A percentile compares a stretch with the other conserved stretches of the same genome.
Conservation (phyloP, 2,113 vertebrate species). For the Centropristis striata region DNA sequence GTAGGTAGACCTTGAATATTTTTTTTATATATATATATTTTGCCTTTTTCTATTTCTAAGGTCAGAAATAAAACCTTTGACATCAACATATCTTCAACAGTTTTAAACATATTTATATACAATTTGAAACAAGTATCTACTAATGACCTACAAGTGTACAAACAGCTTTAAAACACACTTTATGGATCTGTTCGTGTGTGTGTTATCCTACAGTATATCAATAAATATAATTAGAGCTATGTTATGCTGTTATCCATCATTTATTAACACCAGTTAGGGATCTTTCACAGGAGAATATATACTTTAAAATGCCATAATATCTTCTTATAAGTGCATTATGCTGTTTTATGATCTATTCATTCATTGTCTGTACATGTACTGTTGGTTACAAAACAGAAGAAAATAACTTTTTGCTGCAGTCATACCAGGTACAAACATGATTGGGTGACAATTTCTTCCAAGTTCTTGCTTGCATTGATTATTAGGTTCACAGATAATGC, state of each 20-base stretch:
- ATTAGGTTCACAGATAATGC: constrained; percentile 48
- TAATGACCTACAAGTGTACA: no score
- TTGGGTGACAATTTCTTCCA: not conserved
- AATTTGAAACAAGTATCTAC: no score
- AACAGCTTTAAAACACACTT: not conserved
- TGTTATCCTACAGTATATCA: not conserved
- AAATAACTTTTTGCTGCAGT: not conserved
- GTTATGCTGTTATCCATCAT: not conserved
- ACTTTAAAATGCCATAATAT: not conserved
- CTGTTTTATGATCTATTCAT: no score
- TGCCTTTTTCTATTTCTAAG: not conserved
- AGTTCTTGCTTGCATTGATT: constrained; percentile 48
- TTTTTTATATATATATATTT: no score
- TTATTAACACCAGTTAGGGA: not conserved
- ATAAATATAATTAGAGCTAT: not conserved
- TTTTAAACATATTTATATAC: no score
- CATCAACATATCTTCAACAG: not conserved
- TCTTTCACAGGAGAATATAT: not conserved
- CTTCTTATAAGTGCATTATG: not conserved
- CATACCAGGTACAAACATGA: not conserved
- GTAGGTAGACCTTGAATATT: no score
- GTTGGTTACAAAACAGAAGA: no score
- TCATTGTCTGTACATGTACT: no score
- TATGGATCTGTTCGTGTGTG: not conserved
- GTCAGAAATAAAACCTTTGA: not conserved